Evolutionary conservation across 2,888 invertebrate genomes (phyloP).

Genomic region (Odontocolon sp.): DNA sequence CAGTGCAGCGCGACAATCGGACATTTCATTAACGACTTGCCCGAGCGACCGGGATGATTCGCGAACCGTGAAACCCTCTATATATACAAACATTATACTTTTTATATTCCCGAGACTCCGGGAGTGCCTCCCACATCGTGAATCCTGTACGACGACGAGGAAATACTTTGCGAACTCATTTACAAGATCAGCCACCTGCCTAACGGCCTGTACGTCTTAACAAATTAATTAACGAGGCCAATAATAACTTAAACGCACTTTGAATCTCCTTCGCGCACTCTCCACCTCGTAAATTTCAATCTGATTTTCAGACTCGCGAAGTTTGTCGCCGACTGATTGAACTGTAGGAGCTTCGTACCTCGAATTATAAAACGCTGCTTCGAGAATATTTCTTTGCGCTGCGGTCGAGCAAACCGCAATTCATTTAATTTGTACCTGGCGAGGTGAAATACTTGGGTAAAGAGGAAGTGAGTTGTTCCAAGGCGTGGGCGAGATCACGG

Average conservation of each 20-base stretch:
- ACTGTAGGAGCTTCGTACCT: not conserved
- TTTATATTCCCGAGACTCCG: too few relatives aligned
- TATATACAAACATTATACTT: too few relatives aligned
- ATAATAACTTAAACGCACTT: slow-evolving; percentile 47
- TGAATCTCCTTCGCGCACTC: slow-evolving; percentile 18
- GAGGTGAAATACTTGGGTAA: slow-evolving; percentile 5
- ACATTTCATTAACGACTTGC: slow-evolving; percentile 75
- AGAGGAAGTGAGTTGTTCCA: slow-evolving; percentile 42
- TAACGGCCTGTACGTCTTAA: slow-evolving; percentile 31
- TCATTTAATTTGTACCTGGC: slow-evolving; percentile 49
- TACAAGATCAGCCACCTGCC: slow-evolving; percentile 38
- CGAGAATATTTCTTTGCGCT: not conserved
- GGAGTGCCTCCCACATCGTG: slow-evolving; percentile 19
- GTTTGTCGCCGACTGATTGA: slow-evolving; percentile 26
- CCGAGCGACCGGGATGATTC: slow-evolving; percentile 64
- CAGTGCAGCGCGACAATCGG: slow-evolving; percentile 74
- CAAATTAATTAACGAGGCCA: slow-evolving; percentile 59
- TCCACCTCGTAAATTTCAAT: slow-evolving; percentile 52
- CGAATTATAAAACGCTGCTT: slow-evolving; percentile 16
- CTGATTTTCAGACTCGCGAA: slow-evolving; percentile 26
- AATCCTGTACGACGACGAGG: not conserved
- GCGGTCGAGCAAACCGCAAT: slow-evolving; percentile 35
- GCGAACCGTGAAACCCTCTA: slow-evolving; percentile 57
- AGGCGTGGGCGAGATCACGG: slow-evolving; percentile 58
- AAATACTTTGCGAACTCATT: slow-evolving; percentile 38